These are phyloP conservation scores for Coluber constrictor DNA, from an alignment of 2,797 vertebrate species.

Conservation along the genomic window DNA sequence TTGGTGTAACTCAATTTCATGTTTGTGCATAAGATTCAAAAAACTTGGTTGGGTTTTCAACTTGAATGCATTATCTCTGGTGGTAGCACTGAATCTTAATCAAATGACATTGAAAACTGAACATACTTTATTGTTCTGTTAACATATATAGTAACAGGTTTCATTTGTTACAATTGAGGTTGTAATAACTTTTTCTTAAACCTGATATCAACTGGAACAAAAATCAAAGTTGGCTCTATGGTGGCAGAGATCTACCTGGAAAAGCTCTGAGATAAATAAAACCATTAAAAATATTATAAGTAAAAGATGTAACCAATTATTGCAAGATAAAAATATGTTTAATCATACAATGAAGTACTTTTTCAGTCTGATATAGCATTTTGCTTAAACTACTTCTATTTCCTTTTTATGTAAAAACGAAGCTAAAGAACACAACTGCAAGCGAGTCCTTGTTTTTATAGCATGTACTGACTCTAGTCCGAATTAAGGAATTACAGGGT, in stretches of 20 bases:
- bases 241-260: not conserved
- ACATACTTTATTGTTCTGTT: not conserved
- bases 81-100: not conserved
- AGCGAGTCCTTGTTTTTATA: not conserved
- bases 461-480: not conserved
- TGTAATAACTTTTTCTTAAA: not conserved
- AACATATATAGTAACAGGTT: not conserved
- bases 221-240: not conserved
- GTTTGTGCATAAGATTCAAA: not conserved
- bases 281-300: not conserved
- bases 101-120: not conserved
- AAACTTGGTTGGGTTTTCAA: not conserved
- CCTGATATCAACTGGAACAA: not conserved
- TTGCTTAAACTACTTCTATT: not conserved
- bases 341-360: not conserved
- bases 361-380: not conserved
- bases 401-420: not conserved
- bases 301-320: not conserved
- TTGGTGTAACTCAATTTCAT: not conserved
- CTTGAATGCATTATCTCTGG: not conserved
- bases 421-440: not conserved
- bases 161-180: not conserved
- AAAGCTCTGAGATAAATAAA: not conserved
- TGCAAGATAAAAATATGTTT: not conserved
- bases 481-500: not conserved